Evolutionary conservation across 2,797 vertebrate genomes (phyloP).

Genomic region (Clarias laeviceps): DNA sequence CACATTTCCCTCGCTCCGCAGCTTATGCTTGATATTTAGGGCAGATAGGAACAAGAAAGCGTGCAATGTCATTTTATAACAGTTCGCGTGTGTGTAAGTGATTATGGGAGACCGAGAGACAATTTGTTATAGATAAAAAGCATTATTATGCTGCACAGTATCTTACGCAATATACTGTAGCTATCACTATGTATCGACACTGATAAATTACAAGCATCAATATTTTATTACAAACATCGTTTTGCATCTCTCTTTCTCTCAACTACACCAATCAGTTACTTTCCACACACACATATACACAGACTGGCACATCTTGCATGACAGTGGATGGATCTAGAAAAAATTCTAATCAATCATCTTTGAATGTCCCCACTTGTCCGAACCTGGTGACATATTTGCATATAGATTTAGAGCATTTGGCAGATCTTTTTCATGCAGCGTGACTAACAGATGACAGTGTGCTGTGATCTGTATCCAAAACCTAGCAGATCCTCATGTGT

Average conservation of each 20-base stretch:
- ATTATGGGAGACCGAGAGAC: neutral
- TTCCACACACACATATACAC: neutral
- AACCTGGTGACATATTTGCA: neutral
- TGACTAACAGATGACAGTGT: neutral
- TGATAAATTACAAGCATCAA: conserved; percentile 15
- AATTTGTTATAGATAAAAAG: conserved; percentile 13
- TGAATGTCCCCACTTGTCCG: neutral
- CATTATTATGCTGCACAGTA: neutral
- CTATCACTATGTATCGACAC: neutral
- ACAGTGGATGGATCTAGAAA: too few relatives aligned
- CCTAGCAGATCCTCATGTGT: neutral
- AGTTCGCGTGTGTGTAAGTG: neutral
- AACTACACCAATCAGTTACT: neutral
- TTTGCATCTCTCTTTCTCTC: conserved; percentile 1
- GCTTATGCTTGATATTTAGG: neutral
- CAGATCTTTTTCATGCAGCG: neutral
- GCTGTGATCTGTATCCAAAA: neutral
- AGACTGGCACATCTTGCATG: neutral
- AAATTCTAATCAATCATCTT: neutral
- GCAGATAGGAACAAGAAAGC: neutral
- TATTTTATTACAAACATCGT: neutral
- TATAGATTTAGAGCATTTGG: neutral
- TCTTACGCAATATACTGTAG: neutral
- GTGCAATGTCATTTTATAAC: neutral
- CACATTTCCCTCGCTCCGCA: neutral